Evolutionary conservation across 2,113 vertebrate genomes (phyloP).

Genomic region (Oenanthe melanoleuca): DNA sequence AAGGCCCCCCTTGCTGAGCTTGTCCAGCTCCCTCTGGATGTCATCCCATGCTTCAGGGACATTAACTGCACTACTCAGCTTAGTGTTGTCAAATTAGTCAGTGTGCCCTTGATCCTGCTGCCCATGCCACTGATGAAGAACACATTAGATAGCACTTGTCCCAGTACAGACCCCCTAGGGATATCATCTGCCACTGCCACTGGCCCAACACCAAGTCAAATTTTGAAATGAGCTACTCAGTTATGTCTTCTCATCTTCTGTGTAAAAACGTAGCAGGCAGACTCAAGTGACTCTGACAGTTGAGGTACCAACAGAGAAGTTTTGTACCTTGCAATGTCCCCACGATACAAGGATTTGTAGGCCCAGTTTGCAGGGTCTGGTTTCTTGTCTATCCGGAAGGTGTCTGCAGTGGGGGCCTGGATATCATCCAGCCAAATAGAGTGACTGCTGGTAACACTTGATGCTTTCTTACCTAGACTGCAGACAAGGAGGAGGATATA

Average conservation of each 20-base stretch:
- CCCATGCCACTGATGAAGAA: background rate
- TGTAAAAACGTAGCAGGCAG: background rate
- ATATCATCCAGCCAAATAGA: conserved; percentile 91
- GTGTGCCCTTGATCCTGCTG: background rate
- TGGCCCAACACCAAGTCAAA: background rate
- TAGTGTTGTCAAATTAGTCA: background rate
- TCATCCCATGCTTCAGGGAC: background rate
- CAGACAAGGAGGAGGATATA: background rate
- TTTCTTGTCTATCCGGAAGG: conserved; percentile 88
- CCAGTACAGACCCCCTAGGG: background rate
- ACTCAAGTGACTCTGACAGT: background rate
- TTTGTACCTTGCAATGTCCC: conserved; percentile 87
- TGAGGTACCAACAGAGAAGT: background rate
- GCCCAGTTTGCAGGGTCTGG: conserved; percentile 92
- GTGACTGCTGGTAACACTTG: background rate
- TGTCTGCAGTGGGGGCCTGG: conserved; percentile 67
- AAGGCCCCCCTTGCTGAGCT: background rate
- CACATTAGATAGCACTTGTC: background rate
- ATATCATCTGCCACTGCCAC: background rate
- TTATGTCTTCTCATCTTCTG: background rate
- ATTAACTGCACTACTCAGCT: background rate
- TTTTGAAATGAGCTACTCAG: background rate
- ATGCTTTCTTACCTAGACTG: conserved; percentile 59
- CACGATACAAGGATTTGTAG: conserved; percentile 94
- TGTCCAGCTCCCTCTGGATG: background rate